Evolutionary conservation across 2,113 vertebrate species (phyloP).

Genomic region (Chaenocephalus aceratus): DNA sequence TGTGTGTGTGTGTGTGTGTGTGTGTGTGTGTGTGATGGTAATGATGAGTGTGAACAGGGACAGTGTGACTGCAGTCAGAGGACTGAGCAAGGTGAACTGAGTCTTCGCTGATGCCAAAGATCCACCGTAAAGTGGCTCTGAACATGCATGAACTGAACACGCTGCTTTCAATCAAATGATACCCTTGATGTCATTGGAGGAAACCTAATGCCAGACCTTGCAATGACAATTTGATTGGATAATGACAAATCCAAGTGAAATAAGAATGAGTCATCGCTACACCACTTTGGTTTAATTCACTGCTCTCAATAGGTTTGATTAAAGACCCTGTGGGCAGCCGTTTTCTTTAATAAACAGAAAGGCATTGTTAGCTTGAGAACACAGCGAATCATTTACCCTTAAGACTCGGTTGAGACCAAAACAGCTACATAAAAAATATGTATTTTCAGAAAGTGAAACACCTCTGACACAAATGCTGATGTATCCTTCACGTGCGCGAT

Average conservation of each 20-base stretch:
- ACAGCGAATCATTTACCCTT: neutral
- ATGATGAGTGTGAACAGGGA: neutral
- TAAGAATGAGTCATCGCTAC: neutral
- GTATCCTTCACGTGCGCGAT: no score
- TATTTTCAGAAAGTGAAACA: neutral
- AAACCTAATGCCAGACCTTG: neutral
- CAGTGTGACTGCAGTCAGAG: conserved; percentile 22
- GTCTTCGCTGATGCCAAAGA: neutral
- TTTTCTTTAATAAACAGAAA: neutral
- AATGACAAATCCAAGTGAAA: neutral
- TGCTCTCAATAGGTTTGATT: neutral
- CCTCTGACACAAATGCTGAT: no score
- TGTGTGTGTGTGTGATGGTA: conserved; percentile 15
- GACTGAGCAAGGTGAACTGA: conserved; percentile 53
- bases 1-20: neutral
- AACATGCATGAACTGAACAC: neutral
- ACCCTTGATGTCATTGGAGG: neutral
- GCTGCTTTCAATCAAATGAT: neutral
- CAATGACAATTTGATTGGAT: neutral
- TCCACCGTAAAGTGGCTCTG: neutral
- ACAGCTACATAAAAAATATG: neutral
- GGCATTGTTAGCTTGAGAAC: neutral
- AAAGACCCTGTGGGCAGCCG: neutral
- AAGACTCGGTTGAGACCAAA: no score
- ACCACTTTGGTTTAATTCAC: neutral